Conservation (phyloP, 1,140 invertebrate species). For the Harlomillsia oculata region DNA sequence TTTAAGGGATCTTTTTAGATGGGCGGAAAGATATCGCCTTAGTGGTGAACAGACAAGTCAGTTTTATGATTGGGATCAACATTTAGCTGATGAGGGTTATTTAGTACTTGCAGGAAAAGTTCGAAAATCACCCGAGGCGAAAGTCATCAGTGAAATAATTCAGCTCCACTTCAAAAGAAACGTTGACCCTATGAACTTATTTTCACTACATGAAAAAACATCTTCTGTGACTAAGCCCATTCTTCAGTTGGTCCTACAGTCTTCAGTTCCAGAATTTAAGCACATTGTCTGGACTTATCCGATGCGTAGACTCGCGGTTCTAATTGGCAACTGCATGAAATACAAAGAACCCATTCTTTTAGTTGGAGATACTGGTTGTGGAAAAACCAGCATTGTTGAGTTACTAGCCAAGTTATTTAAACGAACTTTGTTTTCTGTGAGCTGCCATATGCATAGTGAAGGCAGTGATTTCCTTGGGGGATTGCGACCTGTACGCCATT, state of each 20-base stretch:
- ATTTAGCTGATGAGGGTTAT: constrained; percentile 94
- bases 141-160: constrained; percentile 67
- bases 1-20: constrained; percentile 89
- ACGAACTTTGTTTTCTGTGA: constrained; percentile 66
- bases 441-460: constrained; percentile 98
- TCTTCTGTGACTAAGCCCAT: constrained; percentile 66
- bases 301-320: constrained; percentile 81
- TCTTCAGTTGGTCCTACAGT: constrained; percentile 54
- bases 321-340: constrained; percentile 77
- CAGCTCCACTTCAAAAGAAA: constrained; percentile 73
- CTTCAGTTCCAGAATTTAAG: constrained; percentile 49
- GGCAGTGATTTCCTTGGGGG: constrained; percentile 95
- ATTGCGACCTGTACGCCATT: constrained; percentile 73
- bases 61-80: constrained; percentile 94
- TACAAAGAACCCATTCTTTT: constrained; percentile 91
- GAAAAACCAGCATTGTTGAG: constrained; percentile 96
- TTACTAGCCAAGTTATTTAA: constrained; percentile 59
- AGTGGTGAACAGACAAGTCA: constrained; percentile 49
- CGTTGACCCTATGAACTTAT: constrained; percentile 54
- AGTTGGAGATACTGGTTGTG: constrained; percentile 96
- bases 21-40: constrained; percentile 86
- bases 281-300: constrained; percentile 90
- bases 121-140: constrained; percentile 65
- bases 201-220: constrained; percentile 52
- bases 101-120: constrained; percentile 88